phyloP scores from a whole-genome alignment of 2,888 invertebrate species.

The Drosophila kuntzei region DNA sequence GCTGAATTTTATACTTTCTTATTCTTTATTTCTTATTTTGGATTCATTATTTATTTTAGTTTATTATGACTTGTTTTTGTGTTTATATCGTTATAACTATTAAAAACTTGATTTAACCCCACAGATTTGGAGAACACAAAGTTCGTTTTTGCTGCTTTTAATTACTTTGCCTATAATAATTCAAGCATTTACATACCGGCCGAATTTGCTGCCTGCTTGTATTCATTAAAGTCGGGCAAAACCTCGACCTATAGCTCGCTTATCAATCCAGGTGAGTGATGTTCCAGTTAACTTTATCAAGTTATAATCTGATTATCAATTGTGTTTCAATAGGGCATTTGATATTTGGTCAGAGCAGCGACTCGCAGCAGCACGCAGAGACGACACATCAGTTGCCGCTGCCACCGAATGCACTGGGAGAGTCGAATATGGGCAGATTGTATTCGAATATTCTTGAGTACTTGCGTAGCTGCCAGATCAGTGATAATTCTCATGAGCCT shows the following conservation, averaged over 20 bases:
- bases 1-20: no score
- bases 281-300: no score
- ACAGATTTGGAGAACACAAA: constrained; percentile 76
- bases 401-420: constrained; percentile 84
- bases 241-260: constrained; percentile 83
- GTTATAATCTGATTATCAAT: background rate
- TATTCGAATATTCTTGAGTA: constrained; percentile 85
- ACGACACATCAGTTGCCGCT: constrained; percentile 86
- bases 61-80: no score
- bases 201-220: constrained; percentile 86
- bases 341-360: constrained; percentile 85
- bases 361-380: constrained; percentile 85
- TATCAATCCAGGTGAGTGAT: constrained; percentile 84
- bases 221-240: constrained; percentile 85
- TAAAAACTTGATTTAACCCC: background rate
- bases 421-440: constrained; percentile 78
- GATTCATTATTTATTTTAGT: background rate
- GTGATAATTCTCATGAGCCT: constrained; percentile 31
- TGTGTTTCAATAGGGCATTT: constrained; percentile 66
- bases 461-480: constrained; percentile 62
- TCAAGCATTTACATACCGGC: constrained; percentile 86
- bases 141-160: constrained; percentile 81
- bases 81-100: no score
- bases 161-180: constrained; percentile 79
- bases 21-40: no score